Evolutionary conservation across 2,797 vertebrate species (phyloP), one percentile per base, ranked within the genome.

Genomic region (Gobionotothen gibberifrons): DNA sequence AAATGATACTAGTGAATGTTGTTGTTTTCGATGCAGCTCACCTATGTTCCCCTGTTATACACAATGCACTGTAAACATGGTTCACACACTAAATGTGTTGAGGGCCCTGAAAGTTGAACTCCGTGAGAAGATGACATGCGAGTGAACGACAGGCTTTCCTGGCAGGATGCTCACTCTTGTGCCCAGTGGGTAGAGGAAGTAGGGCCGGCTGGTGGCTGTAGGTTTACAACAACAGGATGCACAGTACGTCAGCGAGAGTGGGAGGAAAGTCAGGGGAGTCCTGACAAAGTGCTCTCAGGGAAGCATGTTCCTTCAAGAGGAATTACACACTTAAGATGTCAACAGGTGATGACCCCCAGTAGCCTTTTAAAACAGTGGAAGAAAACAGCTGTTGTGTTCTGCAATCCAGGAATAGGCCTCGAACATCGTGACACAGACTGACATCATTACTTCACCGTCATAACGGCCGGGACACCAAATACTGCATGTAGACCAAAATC

Each of bases 201-300:
- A 47, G 57, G 58, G 57, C 26, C 46, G 59, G 69, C 72, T 73
- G 72, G 76, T 76, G 70, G 62, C 22, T n/a, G 55, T 60, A 58
- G 63, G 36, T 19, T 69, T 69, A 79, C 84, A 92, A 94, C 89
- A 95, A 95, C 94, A 95, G 94, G 93, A 95, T 90, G 86, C 69
- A 11, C 14, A 0, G 56, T 74, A 77, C 79, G 88, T 92, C 90
- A 92, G 69, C 62, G 57, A 61, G 51, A 79, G 78, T 42, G 60
- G 85, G 79, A 87, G 76, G 79, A 72, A 87, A 85, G 78, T 84
- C 79, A 72, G 63, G 59, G 55, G 39, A 36, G 82, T 65, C 46
- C 57, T 52, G 48, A 69, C 63, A 75, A 60, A 75, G 56, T 15
- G 57, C 55, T 73, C 55, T 62, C 70, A 70, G 72, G 26, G 69